Base-by-base conservation (phyloP, 2,113 vertebrate species). In the Nothoprocta pentlandii region DNA sequence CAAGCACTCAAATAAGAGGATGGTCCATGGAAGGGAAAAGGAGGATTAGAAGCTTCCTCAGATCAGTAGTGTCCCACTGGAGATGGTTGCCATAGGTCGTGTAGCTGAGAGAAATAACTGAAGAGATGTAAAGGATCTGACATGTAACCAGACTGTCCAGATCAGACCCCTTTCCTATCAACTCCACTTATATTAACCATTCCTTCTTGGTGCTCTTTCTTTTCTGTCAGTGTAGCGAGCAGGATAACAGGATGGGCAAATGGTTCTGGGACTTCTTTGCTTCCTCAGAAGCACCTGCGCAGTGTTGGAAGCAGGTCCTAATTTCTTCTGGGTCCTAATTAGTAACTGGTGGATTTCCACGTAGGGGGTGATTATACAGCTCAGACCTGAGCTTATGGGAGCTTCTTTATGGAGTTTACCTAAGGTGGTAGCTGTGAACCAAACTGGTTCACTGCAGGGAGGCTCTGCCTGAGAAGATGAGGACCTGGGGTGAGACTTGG, bases 331-430 rank as follows among this genome's bases (percentile, higher is more conserved):
- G 59, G 49, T 85, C 34, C 15, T 19, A 39, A 85, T 82, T 92
- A 67, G 22, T 74, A 91, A 39, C 36, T 77, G 36, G n/a, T n/a
- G 69, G 34, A 34, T 9, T 42, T 59, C 62, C 64, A 80, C 46
- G 73, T 56, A 87, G 67, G 39, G 12, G 14, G 32, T 69, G 16
- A 44, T 89, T 70, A 41, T 81, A 46, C 9, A 6, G 4, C 22
- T 42, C 62, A 51, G 14, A 25, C 68, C 39, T 76, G 49, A 49
- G 16, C 21, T 26, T 0, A 0, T 44, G 28, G 69, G 53, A 89
- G 25, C 2, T 1, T 87, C 34, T 34, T 21, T 56, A 47, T 68
- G 79, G 70, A 66, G 84, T 61, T 47, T 63, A 41, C 39, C 25
- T 7, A 21, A 15, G 17, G 61, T 47, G 6, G 6, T n/a, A 19